These are phyloP conservation scores for Acanthurus lineatus DNA, from an alignment of 2,797 vertebrate species.

Conservation along the genomic window DNA sequence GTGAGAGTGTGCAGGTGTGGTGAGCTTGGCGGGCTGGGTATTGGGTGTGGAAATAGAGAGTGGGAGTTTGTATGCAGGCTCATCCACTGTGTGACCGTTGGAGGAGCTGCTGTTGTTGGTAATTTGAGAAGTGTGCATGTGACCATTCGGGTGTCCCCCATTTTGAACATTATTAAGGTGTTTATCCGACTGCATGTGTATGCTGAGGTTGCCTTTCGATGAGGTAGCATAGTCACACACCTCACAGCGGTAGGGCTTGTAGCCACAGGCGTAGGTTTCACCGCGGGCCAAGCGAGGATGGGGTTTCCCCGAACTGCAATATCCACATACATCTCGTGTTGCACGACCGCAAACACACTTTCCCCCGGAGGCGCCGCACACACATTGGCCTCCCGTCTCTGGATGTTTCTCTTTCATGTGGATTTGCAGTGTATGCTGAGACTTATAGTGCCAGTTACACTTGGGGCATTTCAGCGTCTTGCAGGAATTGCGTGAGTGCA, in stretches of 20 bases:
- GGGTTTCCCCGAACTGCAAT: constrained; percentile 95
- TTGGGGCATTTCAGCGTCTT: constrained; percentile 99
- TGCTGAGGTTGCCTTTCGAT: constrained; percentile 99
- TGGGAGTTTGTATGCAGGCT: constrained; percentile 74
- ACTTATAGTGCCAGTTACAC: constrained; percentile 99
- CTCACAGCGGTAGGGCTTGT: constrained; percentile 99
- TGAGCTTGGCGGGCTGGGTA: constrained; percentile 69
- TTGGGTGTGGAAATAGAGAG: constrained; percentile 58
- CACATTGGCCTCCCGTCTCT: constrained; percentile 92
- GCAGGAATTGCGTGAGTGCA: constrained; percentile 99
- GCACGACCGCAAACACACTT: constrained; percentile 86
- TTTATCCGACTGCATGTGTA: constrained; percentile 99
- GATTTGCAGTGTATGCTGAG: constrained; percentile 98
- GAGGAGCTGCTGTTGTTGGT: constrained; percentile 67
- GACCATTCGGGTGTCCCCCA: constrained; percentile 81
- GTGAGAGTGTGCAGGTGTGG: constrained; percentile 71
- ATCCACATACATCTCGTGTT: constrained; percentile 91
- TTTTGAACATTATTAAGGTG: constrained; percentile 99
- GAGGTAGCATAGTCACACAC: constrained; percentile 99
- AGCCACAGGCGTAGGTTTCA: constrained; percentile 98
- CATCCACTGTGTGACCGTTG: constrained; percentile 64
- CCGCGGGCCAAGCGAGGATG: constrained; percentile 97
- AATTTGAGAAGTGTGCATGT: constrained; percentile 57
- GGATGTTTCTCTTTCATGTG: constrained; percentile 99
- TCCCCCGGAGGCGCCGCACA: constrained; percentile 89